Evolutionary conservation across 1,140 invertebrate genomes (phyloP).

Genomic region (Pseudomyrmex pallidus): DNA sequence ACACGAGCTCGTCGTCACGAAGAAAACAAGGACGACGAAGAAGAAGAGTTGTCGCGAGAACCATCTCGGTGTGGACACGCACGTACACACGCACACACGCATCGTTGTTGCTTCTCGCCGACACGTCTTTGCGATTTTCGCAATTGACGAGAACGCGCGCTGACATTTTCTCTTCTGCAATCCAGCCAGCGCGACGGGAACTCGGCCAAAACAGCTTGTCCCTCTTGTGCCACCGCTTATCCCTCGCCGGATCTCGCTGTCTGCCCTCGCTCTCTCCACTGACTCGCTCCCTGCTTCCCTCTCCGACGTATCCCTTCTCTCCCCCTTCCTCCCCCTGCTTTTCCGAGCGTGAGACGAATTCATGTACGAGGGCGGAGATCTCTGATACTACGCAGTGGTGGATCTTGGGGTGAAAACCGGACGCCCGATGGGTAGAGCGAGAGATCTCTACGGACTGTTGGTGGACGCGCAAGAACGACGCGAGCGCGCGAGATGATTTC

Average conservation of each 20-base stretch:
- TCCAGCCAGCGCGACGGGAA: slow-evolving; percentile 48
- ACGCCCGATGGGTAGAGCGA: neutral
- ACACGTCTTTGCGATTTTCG: slow-evolving; percentile 28
- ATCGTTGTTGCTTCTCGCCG: neutral
- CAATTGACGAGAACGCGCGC: slow-evolving; percentile 19
- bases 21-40: no score
- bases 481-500: slow-evolving; percentile 54
- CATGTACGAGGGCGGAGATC: slow-evolving; percentile 18
- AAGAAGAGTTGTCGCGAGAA: neutral
- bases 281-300: neutral
- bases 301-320: neutral
- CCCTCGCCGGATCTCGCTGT: slow-evolving; percentile 28
- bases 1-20: neutral
- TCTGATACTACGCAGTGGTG: neutral
- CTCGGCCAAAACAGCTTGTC: slow-evolving; percentile 52
- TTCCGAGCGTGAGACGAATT: slow-evolving; percentile 45
- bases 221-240: slow-evolving; percentile 21
- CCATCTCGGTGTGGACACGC: no score
- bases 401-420: neutral
- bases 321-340: slow-evolving; percentile 16
- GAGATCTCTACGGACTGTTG: neutral
- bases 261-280: neutral
- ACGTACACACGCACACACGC: neutral
- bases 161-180: slow-evolving; percentile 59
- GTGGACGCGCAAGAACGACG: slow-evolving; percentile 5